phyloP scores from a whole-genome alignment of 2,888 invertebrate genomes.

The Macrosoma leucophasiata region DNA sequence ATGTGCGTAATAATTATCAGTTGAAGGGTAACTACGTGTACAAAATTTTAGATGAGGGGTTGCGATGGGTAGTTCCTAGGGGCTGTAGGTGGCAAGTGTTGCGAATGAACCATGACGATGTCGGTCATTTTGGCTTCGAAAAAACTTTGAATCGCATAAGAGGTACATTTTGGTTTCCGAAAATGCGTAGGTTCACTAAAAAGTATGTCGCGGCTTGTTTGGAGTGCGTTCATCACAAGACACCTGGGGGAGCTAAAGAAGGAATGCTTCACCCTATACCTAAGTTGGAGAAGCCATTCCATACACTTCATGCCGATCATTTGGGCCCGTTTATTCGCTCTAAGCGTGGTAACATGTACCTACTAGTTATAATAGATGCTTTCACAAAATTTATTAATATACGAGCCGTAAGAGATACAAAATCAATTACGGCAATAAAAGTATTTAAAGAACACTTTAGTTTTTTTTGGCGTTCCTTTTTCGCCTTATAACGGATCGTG shows the following conservation, averaged over 20 bases:
- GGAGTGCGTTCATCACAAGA: conserved; percentile 16
- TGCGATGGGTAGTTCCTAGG: conserved; percentile 25
- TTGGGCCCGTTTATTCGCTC: conserved; percentile 15
- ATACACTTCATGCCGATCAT: conserved; percentile 16
- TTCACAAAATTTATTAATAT: conserved; percentile 11
- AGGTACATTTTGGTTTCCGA: conserved; percentile 18
- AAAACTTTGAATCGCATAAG: conserved; percentile 16
- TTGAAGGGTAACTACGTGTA: no score
- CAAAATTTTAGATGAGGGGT: no score
- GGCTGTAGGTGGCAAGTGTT: conserved; percentile 2
- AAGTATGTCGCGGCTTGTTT: conserved; percentile 19
- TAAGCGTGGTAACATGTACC: conserved; percentile 11
- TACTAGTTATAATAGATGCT: conserved; percentile 13
- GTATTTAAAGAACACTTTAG: conserved; percentile 1
- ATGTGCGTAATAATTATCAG: conserved; percentile 22
- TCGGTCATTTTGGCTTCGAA: conserved; percentile 18
- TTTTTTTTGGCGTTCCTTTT: conserved; percentile 11
- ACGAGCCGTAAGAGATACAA: conserved; percentile 11
- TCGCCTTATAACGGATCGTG: conserved; percentile 11
- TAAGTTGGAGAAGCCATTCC: conserved; percentile 15
- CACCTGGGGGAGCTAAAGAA: conserved; percentile 16
- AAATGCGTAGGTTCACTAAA: conserved; percentile 11
- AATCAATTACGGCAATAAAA: conserved; percentile 4
- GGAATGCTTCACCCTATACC: conserved; percentile 20
- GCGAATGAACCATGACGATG: conserved; percentile 6